phyloP scores from a whole-genome alignment of 2,113 vertebrate species.

The Numida meleagris region DNA sequence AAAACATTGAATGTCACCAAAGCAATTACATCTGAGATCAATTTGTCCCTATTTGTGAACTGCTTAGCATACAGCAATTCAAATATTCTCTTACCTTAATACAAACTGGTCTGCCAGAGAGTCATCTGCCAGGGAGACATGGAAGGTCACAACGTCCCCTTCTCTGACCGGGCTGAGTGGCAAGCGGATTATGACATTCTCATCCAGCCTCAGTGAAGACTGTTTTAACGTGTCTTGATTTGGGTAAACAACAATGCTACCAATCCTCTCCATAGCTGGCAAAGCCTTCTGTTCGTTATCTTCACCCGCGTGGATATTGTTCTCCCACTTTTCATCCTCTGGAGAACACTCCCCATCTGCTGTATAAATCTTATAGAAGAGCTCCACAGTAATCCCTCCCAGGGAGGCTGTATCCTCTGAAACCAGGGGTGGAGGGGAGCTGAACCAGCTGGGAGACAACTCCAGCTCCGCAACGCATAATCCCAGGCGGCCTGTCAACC shows the following conservation, averaged over 20 bases:
- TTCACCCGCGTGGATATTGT: constrained; percentile 75
- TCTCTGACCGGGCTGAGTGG: constrained; percentile 87
- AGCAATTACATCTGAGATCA: background rate
- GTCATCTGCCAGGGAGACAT: constrained; percentile 82
- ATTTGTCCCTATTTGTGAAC: background rate
- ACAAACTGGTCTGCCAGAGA: constrained; percentile 86
- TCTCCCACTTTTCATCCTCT: constrained; percentile 81
- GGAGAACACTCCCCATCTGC: constrained; percentile 83
- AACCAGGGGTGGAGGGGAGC: constrained; percentile 72
- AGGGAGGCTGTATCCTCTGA: constrained; percentile 69
- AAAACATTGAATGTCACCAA: background rate
- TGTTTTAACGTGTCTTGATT: constrained; percentile 78
- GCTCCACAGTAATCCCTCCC: constrained; percentile 84
- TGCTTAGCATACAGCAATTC: background rate
- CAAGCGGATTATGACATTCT: constrained; percentile 84
- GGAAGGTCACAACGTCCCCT: constrained; percentile 87
- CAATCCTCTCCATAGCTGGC: constrained; percentile 81
- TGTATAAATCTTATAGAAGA: constrained; percentile 87
- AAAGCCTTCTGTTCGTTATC: constrained; percentile 71
- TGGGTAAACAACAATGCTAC: constrained; percentile 85
- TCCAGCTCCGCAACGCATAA: constrained; percentile 92
- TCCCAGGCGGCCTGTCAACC: constrained; percentile 86
- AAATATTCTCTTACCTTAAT: constrained; percentile 80
- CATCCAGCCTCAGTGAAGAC: constrained; percentile 83
- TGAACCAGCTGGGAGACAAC: constrained; percentile 90